Base-by-base conservation (phyloP, 2,888 invertebrate genomes). In the Cartodere bifasciata region DNA sequence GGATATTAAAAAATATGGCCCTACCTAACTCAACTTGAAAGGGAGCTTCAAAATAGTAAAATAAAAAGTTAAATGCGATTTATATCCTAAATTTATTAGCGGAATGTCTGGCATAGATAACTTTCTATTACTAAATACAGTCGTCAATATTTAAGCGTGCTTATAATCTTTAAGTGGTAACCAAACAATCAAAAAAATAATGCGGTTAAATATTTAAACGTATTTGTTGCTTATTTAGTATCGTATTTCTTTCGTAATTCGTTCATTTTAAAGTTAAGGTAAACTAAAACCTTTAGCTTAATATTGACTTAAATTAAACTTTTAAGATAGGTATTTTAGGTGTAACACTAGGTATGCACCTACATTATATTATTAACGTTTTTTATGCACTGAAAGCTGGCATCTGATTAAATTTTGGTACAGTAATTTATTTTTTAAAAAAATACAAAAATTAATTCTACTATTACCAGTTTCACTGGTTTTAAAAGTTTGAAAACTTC, bases 41-140 rank as follows among this genome's bases (percentile, higher is more conserved):
- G 37, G 40, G 37, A 35, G 31, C 35, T 34, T 35, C 32, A 15
- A 46, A 46, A 41, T 46, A 46, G 41, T 42, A 43, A 48, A 50
- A 49, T 48, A 47, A 48, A 49, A 47, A 44, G 37, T 41, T 47
- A 44, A 49, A 52, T 49, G 46, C 45, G 53, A 56, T 57, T 48
- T 45, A 39, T 53, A 53, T 53, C 52, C 40, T 36, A 49, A 53
- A 58, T 58, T 56, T 59, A 59, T 59, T 58, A 56, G 55, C 40
- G 44, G 53, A 53, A 53, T 56, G 57, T 52, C 47, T 47, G 48
- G 44, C 36, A 39, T 42, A 55, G 58, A 58, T 56, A 56, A 56
- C 50, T 50, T 48, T 47, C 49, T 48, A 48, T 46, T 42, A 45
- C 49, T 48, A 49, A 49, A 52, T 50, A 47, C 47, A 47, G 46